Evolutionary conservation across 2,888 invertebrate species (phyloP), one percentile per base, ranked within the genome.

Genomic region (Temnothorax unifasciatus): DNA sequence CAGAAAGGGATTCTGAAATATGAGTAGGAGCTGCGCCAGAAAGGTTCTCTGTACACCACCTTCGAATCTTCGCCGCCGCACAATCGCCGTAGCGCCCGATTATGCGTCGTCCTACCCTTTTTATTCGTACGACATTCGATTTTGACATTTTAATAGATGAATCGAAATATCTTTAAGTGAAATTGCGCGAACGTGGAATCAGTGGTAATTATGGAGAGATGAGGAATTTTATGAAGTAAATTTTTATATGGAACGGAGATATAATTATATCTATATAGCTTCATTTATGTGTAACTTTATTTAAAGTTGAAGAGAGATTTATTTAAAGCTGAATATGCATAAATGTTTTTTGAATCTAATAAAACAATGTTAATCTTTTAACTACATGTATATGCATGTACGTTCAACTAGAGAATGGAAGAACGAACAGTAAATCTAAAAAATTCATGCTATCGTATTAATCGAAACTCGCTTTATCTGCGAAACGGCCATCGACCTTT

Each of bases 1-100:
- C 61, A 66, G 86, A 85, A 85, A 84, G 75, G 84, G 84, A 84
- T 84, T 81, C 79, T 89, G 89, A 89, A 87, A 89, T 89, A 89
- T 75, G 89, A 89, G 85, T 82, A 77, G 76, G 54, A 84, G 34
- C 77, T 63, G 61, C 69, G 83, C 87, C 88, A 86, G 76, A 54
- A 82, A 83, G 75, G 38, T 83, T 83, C 61, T 79, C 75, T 68
- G 61, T 74, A 75, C 66, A 68, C 81, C 81, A 83, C 50, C 47
- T 29, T 54, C 69, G 64, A 75, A 57, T 79, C 63, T 84, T 81
- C 73, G 63, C n/a, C 44, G 41, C 64, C 34, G 59, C 81, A 76
- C 47, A 59, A 59, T 83, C 64, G 71, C 77, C 54, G 25, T 68
- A 41, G 25, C 52, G 29, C 34, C 21, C 47, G 57, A 52, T 59